Evolutionary conservation across 2,888 invertebrate species (phyloP).

Genomic region (Micoletzkya japonica): DNA sequence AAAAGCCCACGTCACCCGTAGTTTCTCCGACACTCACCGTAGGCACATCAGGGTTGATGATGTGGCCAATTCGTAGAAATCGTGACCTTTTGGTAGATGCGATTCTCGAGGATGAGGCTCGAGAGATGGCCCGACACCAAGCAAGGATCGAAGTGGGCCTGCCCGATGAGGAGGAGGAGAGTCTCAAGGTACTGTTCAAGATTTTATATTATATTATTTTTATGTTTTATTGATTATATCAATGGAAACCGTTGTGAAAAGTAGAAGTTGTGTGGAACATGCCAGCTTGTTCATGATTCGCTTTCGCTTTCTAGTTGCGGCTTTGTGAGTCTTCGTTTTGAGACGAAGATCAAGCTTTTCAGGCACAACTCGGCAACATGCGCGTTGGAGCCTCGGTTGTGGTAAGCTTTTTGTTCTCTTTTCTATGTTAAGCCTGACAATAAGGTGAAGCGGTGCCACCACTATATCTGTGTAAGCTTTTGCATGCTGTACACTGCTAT

Average conservation of each 20-base stretch:
- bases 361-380: constrained; percentile 43
- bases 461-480: too few species aligned
- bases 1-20: not conserved
- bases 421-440: too few species aligned
- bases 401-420: too few species aligned
- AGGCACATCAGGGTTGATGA: constrained; percentile 58
- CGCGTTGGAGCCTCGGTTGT: constrained; percentile 33
- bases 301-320: too few species aligned
- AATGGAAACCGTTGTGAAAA: not conserved
- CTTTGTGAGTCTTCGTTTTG: too few species aligned
- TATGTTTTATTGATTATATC: not conserved
- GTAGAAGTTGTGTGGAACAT: not conserved
- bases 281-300: not conserved
- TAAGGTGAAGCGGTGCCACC: too few species aligned
- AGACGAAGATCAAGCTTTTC: constrained; percentile 38
- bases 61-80: not conserved
- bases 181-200: too few species aligned
- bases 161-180: too few species aligned
- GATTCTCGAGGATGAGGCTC: constrained; percentile 49
- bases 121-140: constrained; percentile 35
- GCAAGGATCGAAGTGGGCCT: constrained; percentile 20
- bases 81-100: constrained; percentile 31
- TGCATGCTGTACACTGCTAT: too few species aligned
- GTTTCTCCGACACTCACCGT: not conserved
- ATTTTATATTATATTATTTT: not conserved